These are phyloP conservation scores for Carassius gibelio DNA, from an alignment of 2,113 vertebrate genomes.

Conservation along the genomic window DNA sequence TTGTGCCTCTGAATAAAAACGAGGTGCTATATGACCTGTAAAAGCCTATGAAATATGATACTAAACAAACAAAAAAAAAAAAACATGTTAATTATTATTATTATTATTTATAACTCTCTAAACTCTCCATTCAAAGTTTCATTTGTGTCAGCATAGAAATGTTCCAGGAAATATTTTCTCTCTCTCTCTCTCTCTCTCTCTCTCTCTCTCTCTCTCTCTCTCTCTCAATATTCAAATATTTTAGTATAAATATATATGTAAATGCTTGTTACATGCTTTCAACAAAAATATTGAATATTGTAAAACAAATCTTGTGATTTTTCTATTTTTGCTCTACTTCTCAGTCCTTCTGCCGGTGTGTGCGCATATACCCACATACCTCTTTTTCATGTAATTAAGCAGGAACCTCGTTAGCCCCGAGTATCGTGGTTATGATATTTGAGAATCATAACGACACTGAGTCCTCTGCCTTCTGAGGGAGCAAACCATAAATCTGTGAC, in stretches of 20 bases:
- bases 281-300: background rate
- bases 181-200: too few species aligned
- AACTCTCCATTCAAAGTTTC: background rate
- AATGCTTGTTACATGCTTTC: background rate
- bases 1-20: background rate
- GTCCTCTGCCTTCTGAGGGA: slow-evolving; percentile 63
- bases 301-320: too few species aligned
- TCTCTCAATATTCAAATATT: background rate
- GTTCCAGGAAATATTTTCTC: background rate
- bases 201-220: too few species aligned
- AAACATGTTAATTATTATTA: background rate
- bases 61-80: too few species aligned
- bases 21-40: background rate
- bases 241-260: background rate
- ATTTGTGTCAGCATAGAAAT: background rate
- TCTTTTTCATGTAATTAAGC: slow-evolving; percentile 40
- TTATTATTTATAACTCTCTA: too few species aligned
- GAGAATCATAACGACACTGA: slow-evolving; percentile 61
- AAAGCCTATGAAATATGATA: background rate
- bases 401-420: slow-evolving; percentile 28
- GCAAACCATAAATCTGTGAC: slow-evolving; percentile 72
- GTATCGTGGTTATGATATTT: slow-evolving; percentile 31
- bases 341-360: background rate
- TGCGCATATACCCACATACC: background rate
- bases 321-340: background rate